Evolutionary conservation across 2,113 vertebrate species (phyloP), one percentile per base, ranked within the genome.

Genomic region (Apistogramma diplotaenia): DNA sequence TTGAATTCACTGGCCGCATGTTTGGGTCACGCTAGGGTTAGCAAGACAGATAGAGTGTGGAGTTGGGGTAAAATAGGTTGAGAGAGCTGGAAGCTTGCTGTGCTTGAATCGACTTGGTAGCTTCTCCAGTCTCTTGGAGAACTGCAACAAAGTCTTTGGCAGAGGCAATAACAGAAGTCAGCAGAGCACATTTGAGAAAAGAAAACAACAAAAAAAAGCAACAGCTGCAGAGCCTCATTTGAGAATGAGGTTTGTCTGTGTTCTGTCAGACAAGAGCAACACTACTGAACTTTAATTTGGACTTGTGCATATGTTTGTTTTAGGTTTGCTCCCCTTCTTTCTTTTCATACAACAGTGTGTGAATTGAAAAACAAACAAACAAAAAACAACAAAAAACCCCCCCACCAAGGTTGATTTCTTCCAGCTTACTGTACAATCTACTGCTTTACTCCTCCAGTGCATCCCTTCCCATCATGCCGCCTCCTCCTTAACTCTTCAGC

Each of bases 1-100:
- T 57, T 58, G 65, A 88, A 87, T 84, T 73, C 88, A 84, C 90
- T 91, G 88, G 85, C 88, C 82, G 77, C 82, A 89, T 88, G 93
- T 89, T 90, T 89, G 88, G 89, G 92, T 93, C 90, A 94, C 46
- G 67, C 84, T 70, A 88, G 89, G 91, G 92, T 91, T 85, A 92
- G 85, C 86, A 87, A 91, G 93, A 93, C 90, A 91, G 90, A 93
- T 87, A 91, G 86, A 89, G 88, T 88, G 86, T 65, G 71, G 84
- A 89, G 77, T 84, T 67, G 76, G 82, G 90, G 82, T 86, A 86
- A 87, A 89, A 90, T 77, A 79, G 76, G 72, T 78, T 55, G 53
- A 88, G 65, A 71, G 79, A 86, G 77, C 53, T 18, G 43, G 49
- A 71, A 85, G 85, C 71, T 61, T 81, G 90, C 81, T 84, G 80